These are phyloP conservation scores for Pelmatolapia mariae DNA, from an alignment of 2,113 vertebrate genomes.

Conservation along the genomic window DNA sequence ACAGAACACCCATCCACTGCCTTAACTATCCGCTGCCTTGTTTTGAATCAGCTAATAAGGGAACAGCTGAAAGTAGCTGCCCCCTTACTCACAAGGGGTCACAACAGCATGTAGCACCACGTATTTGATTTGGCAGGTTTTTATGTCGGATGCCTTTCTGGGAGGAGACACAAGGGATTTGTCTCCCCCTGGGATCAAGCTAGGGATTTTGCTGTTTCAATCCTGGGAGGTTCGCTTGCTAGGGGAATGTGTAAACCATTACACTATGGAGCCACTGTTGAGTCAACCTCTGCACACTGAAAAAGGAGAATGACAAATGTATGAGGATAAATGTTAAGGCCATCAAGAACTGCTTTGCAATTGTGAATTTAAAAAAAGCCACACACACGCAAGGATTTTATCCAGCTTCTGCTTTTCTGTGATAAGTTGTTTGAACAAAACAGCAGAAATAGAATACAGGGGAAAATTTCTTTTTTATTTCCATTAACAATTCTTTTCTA, in stretches of 20 bases:
- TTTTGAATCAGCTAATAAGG: not conserved
- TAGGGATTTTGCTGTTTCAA: not conserved
- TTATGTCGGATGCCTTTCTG: not conserved
- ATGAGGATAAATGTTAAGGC: not conserved
- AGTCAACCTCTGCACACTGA: not conserved
- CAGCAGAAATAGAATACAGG: not conserved
- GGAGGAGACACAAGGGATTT: not conserved
- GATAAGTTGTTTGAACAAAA: not conserved
- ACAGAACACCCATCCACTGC: conserved; percentile 28
- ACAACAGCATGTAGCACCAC: not conserved
- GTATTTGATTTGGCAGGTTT: not conserved
- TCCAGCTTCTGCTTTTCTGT: not conserved
- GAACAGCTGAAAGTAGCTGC: not conserved
- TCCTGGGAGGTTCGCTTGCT: not conserved
- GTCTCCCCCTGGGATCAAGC: not conserved
- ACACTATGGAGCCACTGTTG: not conserved
- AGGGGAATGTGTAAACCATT: not conserved
- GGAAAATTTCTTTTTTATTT: not conserved
- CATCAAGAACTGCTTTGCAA: not conserved
- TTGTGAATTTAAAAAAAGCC: not conserved
- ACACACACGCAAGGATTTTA: not conserved
- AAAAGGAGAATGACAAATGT: not conserved
- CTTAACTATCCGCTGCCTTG: not conserved
- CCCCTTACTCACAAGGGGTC: not conserved
- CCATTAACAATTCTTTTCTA: not conserved